A percentile compares a stretch with the other conserved stretches of the same genome.
Evolutionary conservation across 2,113 vertebrate genomes (phyloP).

Genomic region (Rhinogobius similis): DNA sequence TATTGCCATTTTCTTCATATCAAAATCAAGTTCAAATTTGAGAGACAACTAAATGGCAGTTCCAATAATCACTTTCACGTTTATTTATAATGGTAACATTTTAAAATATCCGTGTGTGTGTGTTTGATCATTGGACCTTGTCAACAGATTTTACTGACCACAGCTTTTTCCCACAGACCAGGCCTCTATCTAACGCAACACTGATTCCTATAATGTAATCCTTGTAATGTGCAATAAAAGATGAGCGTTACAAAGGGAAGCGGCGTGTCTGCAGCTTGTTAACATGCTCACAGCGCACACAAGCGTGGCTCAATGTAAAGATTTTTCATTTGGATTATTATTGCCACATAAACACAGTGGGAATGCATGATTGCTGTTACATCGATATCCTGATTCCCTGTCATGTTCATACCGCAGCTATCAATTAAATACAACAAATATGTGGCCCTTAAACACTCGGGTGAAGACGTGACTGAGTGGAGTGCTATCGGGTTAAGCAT

Average conservation of each 20-base stretch:
- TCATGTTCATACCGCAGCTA: constrained; percentile 7
- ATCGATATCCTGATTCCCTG: constrained; percentile 15
- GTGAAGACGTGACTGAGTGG: constrained; percentile 16
- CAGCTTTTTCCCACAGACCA: constrained; percentile 17
- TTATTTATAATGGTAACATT: background rate
- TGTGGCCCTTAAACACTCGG: constrained; percentile 12
- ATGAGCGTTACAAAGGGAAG: constrained; percentile 21
- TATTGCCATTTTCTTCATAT: too few species aligned
- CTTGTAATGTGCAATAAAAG: constrained; percentile 41
- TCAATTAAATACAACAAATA: constrained; percentile 30
- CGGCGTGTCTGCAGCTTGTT: constrained; percentile 36
- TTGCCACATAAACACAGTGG: constrained; percentile 20
- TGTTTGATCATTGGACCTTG: background rate
- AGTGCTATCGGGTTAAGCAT: constrained; percentile 31
- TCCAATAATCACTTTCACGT: too few species aligned
- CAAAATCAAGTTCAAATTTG: too few species aligned
- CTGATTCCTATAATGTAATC: constrained; percentile 43
- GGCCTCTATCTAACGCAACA: constrained; percentile 25
- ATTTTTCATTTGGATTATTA: constrained; percentile 42
- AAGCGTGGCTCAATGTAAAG: constrained; percentile 19
- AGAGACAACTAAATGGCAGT: too few species aligned
- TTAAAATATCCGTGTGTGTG: too few species aligned
- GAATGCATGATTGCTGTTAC: constrained; percentile 5
- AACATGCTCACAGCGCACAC: constrained; percentile 13
- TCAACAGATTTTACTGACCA: constrained; percentile 30